These are phyloP conservation scores for Yponomeuta plumbellus DNA, from an alignment of 2,888 invertebrate species.

Conservation along the genomic window DNA sequence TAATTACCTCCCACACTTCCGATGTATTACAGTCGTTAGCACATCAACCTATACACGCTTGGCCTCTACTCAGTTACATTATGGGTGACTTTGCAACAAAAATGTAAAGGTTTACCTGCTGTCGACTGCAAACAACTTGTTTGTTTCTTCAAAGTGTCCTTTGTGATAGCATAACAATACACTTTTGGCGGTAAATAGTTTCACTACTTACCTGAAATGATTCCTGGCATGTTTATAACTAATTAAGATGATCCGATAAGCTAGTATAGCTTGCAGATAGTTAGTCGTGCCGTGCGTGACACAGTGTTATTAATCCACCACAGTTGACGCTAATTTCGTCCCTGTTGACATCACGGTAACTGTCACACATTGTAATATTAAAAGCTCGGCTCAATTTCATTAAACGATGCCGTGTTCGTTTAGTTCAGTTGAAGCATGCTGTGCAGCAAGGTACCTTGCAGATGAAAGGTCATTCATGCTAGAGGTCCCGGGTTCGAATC, in stretches of 20 bases:
- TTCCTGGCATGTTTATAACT: not conserved
- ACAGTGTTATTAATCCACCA: not conserved
- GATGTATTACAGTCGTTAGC: no score
- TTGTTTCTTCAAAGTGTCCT: not conserved
- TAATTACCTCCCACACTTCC: not conserved
- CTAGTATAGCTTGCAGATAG: not conserved
- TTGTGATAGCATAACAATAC: not conserved
- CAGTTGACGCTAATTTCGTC: not conserved
- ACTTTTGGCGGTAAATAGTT: not conserved
- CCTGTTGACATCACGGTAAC: not conserved
- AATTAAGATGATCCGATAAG: not conserved
- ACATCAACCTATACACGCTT: no score
- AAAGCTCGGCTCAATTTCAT: not conserved
- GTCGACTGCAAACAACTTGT: no score
- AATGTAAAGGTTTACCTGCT: no score
- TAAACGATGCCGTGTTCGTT: not conserved
- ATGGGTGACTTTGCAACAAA: no score
- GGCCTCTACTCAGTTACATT: no score
- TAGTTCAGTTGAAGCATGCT: not conserved
- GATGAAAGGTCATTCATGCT: no score
- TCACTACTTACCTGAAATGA: not conserved
- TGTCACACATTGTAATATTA: not conserved
- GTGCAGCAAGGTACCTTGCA: not conserved
- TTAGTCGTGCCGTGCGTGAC: constrained; percentile 1
- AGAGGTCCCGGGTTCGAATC: no score